A percentile compares a stretch with the other conserved stretches of the same genome.
These are phyloP conservation scores for Trigoniulus corallinus DNA, from an alignment of 1,140 invertebrate species.

Conservation along the genomic window DNA sequence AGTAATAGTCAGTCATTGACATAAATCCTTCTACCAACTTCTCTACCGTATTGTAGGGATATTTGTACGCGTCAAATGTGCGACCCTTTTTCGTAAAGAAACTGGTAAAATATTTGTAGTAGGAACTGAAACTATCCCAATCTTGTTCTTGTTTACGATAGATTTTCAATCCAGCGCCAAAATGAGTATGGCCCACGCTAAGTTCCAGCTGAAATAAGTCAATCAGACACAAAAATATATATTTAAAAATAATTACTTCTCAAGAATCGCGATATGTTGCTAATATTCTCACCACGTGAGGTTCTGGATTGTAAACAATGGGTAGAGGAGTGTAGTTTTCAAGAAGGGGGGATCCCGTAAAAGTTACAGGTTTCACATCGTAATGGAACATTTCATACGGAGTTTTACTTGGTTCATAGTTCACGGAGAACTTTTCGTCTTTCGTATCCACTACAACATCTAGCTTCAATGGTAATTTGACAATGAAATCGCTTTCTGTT, in stretches of 20 bases:
- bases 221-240: not conserved
- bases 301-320: not conserved
- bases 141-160: not conserved
- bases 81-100: slow-evolving; percentile 1
- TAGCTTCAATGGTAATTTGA: not conserved
- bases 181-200: not conserved
- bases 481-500: not conserved
- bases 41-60: not conserved
- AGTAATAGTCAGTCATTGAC: not conserved
- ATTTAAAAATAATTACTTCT: not conserved
- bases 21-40: not conserved
- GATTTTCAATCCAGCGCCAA: slow-evolving; percentile 2
- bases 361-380: not conserved
- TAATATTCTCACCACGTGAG: not conserved
- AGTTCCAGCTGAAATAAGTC: not conserved
- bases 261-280: not conserved
- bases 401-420: slow-evolving; percentile 1
- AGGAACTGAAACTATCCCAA: slow-evolving; percentile 4
- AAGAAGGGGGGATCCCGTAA: not conserved
- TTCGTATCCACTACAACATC: not conserved
- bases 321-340: not conserved
- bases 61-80: not conserved
- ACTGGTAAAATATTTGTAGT: not conserved
- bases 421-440: not conserved
- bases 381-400: slow-evolving; percentile 1